Percentiles rank a stretch among this genome's conserved stretches.
Evolutionary conservation across 2,797 vertebrate genomes (phyloP).

Genomic region (Limnodromus scolopaceus): DNA sequence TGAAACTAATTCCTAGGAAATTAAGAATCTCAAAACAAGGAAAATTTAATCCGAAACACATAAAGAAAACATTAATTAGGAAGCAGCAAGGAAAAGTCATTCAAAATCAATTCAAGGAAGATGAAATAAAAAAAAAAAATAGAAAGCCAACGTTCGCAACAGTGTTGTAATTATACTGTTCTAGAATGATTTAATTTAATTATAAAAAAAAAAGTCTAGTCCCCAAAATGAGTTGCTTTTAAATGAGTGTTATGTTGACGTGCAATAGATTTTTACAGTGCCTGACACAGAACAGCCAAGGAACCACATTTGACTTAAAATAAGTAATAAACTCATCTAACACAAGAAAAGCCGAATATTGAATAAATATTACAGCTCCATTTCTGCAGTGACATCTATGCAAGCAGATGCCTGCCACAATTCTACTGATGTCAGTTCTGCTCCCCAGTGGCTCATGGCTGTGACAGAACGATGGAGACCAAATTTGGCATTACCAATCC

Average conservation of each 20-base stretch:
- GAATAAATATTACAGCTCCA: background rate
- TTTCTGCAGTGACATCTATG: background rate
- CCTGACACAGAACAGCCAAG: background rate
- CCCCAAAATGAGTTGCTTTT: background rate
- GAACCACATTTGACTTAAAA: background rate
- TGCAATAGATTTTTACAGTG: background rate
- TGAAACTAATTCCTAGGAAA: background rate
- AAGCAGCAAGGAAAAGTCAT: background rate
- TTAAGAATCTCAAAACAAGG: background rate
- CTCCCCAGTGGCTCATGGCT: background rate
- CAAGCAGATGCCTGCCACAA: background rate
- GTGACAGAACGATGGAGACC: fast-evolving
- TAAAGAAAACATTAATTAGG: background rate
- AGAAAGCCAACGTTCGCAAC: background rate
- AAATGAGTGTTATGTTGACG: fast-evolving
- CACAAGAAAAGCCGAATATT: background rate
- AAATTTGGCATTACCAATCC: background rate
- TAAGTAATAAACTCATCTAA: background rate
- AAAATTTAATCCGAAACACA: background rate
- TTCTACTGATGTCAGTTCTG: background rate
- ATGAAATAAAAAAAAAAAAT: background rate
- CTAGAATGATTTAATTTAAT: background rate
- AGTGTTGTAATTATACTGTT: background rate
- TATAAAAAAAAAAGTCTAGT: background rate
- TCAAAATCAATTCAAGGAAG: background rate